A percentile compares a stretch with the other conserved stretches of the same genome.
Evolutionary conservation across 2,113 vertebrate species (phyloP).

Genomic region (Pardalotus punctatus): DNA sequence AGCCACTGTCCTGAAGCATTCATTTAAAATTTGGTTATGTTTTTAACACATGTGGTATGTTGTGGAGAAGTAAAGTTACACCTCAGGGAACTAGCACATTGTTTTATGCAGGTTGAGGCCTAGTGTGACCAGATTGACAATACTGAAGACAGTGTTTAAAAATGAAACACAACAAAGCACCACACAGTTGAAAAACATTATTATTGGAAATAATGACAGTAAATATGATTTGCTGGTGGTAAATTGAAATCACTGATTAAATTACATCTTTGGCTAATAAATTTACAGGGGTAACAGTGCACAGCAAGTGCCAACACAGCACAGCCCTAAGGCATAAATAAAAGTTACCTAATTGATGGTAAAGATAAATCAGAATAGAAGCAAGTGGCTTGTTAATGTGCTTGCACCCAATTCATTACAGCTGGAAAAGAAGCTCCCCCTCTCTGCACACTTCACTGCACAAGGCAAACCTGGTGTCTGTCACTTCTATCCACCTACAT

Average conservation of each 20-base stretch:
- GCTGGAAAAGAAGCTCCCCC: background rate
- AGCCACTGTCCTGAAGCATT: background rate
- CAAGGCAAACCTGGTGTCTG: background rate
- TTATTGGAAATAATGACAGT: conserved; percentile 43
- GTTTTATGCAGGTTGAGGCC: background rate
- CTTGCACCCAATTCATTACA: conserved; percentile 48
- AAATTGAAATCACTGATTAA: conserved; percentile 78
- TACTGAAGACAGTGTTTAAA: conserved; percentile 14
- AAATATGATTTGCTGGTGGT: conserved; percentile 65
- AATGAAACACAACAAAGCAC: background rate
- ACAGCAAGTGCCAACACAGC: conserved; percentile 54
- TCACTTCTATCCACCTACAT: background rate
- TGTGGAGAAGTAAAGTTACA: conserved; percentile 2
- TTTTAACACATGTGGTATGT: background rate
- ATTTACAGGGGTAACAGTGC: conserved; percentile 58
- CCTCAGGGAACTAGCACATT: background rate
- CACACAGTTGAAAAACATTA: conserved; percentile 26
- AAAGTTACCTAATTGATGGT: conserved; percentile 72
- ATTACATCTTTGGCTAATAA: conserved; percentile 72
- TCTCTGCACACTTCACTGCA: background rate
- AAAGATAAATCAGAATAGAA: conserved; percentile 66
- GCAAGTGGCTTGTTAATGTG: conserved; percentile 55
- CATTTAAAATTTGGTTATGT: background rate
- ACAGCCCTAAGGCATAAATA: conserved; percentile 65
- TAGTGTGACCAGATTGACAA: conserved; percentile 12